Conservation (phyloP, 2,888 invertebrate species). For the Entomobrya proxima region DNA sequence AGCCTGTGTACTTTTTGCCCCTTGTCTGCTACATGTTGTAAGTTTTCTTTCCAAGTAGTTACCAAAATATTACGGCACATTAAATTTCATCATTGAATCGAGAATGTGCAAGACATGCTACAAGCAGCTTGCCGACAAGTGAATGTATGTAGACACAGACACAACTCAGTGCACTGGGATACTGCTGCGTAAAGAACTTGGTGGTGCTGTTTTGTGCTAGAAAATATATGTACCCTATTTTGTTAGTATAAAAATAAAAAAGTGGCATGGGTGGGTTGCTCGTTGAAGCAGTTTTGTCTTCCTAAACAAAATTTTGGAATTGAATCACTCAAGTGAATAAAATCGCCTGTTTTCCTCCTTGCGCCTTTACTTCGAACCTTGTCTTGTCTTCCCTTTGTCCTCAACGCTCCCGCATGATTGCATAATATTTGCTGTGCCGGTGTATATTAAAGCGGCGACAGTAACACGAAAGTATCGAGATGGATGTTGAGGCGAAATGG, state of each 20-base stretch:
- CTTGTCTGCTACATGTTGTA: not conserved
- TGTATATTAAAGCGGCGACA: not conserved
- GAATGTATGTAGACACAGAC: not conserved
- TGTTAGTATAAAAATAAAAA: not conserved
- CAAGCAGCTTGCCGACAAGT: not conserved
- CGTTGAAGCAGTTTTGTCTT: conserved; percentile 31
- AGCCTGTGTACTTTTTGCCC: conserved; percentile 22
- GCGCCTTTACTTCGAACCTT: conserved; percentile 49
- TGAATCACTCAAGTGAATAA: conserved; percentile 58
- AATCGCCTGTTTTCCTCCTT: conserved; percentile 58
- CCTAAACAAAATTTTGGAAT: conserved; percentile 61
- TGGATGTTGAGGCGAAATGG: not conserved
- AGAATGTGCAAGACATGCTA: conserved; percentile 4
- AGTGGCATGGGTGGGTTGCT: not conserved
- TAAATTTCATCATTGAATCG: conserved; percentile 42
- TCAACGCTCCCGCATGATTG: conserved; percentile 29
- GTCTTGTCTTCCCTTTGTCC: conserved; percentile 37
- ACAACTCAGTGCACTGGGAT: too few relatives aligned
- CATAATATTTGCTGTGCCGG: not conserved
- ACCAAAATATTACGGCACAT: conserved; percentile 52
- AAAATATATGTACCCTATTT: not conserved
- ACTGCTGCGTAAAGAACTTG: too few relatives aligned
- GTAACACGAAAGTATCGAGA: conserved; percentile 9
- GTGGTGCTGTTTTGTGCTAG: too few relatives aligned
- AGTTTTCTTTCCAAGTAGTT: conserved; percentile 34